These are phyloP conservation scores for Kryphioiulus occultus DNA, from an alignment of 2,888 invertebrate genomes.

Conservation along the genomic window DNA sequence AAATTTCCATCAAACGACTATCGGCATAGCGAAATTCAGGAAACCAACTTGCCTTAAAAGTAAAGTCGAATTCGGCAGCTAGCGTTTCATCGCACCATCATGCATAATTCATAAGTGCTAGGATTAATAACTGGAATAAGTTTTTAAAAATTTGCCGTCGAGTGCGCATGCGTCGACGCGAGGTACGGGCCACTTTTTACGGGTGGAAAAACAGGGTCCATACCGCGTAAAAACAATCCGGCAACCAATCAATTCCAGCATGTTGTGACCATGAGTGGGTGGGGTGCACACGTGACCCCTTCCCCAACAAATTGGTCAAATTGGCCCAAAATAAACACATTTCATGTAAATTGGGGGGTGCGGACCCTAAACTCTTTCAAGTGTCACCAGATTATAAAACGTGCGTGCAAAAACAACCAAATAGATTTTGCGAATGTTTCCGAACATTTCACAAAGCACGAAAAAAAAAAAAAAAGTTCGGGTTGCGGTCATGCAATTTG, in stretches of 20 bases:
- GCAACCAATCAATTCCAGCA: not conserved
- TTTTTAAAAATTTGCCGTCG: not conserved
- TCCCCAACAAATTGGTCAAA: too few relatives aligned
- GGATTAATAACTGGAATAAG: not conserved
- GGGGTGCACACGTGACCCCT: not conserved
- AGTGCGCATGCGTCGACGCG: not conserved
- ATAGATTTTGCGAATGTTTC: too few relatives aligned
- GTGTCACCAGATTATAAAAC: not conserved
- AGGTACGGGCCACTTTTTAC: not conserved
- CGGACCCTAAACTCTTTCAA: not conserved
- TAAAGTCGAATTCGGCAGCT: not conserved
- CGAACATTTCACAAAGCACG: not conserved
- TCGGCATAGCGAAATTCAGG: too few relatives aligned
- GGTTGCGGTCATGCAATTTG: not conserved
- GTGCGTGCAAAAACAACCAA: not conserved
- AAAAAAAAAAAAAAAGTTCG: not conserved
- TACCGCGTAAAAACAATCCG: not conserved
- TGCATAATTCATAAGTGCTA: not conserved
- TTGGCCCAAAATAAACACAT: not conserved
- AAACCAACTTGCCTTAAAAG: not conserved
- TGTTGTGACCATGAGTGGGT: not conserved
- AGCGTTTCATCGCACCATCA: not conserved
- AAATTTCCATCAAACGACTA: too few relatives aligned
- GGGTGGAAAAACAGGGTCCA: not conserved
- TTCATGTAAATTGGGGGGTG: not conserved